Evolutionary conservation across 2,113 vertebrate species (phyloP), one percentile per base, ranked within the genome.

Genomic region (Gallinago jamesoni): DNA sequence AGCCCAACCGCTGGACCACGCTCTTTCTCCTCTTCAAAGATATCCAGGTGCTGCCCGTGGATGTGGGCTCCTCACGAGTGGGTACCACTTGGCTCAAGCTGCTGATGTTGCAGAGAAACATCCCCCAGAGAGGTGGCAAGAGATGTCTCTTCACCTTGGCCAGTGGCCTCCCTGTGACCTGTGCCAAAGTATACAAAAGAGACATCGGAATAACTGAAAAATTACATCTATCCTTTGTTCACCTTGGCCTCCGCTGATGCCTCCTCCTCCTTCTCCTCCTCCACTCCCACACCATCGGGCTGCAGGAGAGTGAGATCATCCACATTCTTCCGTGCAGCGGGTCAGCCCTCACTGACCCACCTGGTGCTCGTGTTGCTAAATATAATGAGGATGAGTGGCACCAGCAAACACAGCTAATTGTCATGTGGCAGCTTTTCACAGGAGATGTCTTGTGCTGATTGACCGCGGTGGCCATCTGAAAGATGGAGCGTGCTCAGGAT

Each of bases 351-450:
- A 2, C 80, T 67, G 69, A 43, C 70, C 89, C 89, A 96, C 89
- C 91, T 94, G 92, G 83, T 52, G 79, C 69, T 96, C 30, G 0
- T 47, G 31, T 50, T 92, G 87, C 86, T 95, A 92, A 93, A 93
- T 85, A 90, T 91, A 94, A 63, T 9, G 1, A 66, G 62, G 45
- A 13, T 74, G 94, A 96, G 89, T 92, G 74, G 92, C 78, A 95
- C 60, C 22, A 2, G 69, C 91, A 92, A 90, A 55, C 60, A 88
- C 41, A 52, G 70, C 79, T 57, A 66, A 92, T 75, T 82, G 79
- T 86, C 47, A 8, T 13, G 41, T 7, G 6, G 84, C 25, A 66
- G 75, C 56, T 64, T 82, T 73, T 63, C 78, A 55, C 48, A 30
- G 60, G 63, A 94, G 67, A 47, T 55, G 41, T 93, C 66, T 91